These are phyloP conservation scores for Hemicrepidius hirtus DNA, from an alignment of 2,888 invertebrate species.

Conservation along the genomic window DNA sequence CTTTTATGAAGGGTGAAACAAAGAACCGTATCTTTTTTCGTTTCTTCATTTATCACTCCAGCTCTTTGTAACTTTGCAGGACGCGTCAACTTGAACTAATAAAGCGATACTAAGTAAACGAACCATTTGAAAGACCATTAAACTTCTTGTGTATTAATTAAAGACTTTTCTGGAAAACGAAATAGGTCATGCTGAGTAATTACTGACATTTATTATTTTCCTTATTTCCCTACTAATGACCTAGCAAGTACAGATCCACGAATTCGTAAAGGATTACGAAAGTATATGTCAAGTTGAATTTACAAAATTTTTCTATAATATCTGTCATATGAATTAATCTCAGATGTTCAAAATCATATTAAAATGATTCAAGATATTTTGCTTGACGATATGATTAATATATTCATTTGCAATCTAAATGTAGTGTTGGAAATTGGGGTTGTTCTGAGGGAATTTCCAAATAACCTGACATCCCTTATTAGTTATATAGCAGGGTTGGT, in stretches of 20 bases:
- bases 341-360: no score
- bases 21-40: conserved; percentile 18
- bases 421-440: conserved; percentile 4
- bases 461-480: conserved; percentile 24
- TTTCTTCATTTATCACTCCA: conserved; percentile 26
- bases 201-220: no score
- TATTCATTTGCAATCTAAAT: conserved; percentile 6
- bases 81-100: conserved; percentile 21
- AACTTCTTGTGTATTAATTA: no score
- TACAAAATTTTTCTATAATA: no score
- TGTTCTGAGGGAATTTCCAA: conserved; percentile 8
- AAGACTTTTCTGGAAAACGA: no score
- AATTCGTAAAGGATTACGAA: background rate
- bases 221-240: no score
- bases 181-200: no score
- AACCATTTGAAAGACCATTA: background rate
- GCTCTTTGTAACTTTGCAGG: conserved; percentile 9
- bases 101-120: background rate
- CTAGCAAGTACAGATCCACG: background rate
- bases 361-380: background rate
- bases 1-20: conserved; percentile 30
- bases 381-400: background rate
- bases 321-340: no score
- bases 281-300: no score
- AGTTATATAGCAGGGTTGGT: conserved; percentile 14